Base-by-base conservation (phyloP, 2,113 vertebrate species). In the Trematomus loennbergii region DNA sequence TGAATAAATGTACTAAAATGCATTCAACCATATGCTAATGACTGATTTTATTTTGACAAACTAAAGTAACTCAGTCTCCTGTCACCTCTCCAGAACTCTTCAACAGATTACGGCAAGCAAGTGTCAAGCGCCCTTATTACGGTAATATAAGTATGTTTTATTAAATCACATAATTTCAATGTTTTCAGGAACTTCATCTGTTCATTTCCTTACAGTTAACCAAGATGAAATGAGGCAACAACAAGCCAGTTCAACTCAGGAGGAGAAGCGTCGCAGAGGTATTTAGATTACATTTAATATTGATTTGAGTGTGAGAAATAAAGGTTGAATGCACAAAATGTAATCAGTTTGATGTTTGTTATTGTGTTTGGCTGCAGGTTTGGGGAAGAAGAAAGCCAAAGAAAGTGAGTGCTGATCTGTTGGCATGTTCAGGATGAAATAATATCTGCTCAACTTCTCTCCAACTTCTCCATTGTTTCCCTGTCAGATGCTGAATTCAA, bases 31-130 rank as follows among this genome's bases (percentile, higher is more conserved):
- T 7, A 5, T 40, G 36, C 7, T 40, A 40, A 40, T 40, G 36
- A 1, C 0, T 1, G 1, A 4, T 29, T 5, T 16, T 36, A 18
- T 65, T 36, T 55, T 53, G 61, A 67, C 1, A 33, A 49, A 16
- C 2, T 53, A 15, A 16, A 68, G 10, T 81, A 40, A 72, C n/a
- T 60, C 7, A 10, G 5, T 71, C 9, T 49, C 65, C 58, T 75
- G 64, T 62, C 33, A 11, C n/a, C n/a, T 67, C 45, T 55, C 13
- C 29, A 93, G 93, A 92, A 11, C 61, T 90, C 61, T 5, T 88
- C 43, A 86, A 33, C 79, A 85, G 83, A 79, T 49, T 91, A 59
- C 87, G 87, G 16, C 86, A 84, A 78, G 43, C 88, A 45, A 91
- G 81, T 69, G 0, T 78, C 29, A 52, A 50, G 59, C 79, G 66